phyloP scores from a whole-genome alignment of 2,113 vertebrate genomes.

The Dolichotis patagonum region DNA sequence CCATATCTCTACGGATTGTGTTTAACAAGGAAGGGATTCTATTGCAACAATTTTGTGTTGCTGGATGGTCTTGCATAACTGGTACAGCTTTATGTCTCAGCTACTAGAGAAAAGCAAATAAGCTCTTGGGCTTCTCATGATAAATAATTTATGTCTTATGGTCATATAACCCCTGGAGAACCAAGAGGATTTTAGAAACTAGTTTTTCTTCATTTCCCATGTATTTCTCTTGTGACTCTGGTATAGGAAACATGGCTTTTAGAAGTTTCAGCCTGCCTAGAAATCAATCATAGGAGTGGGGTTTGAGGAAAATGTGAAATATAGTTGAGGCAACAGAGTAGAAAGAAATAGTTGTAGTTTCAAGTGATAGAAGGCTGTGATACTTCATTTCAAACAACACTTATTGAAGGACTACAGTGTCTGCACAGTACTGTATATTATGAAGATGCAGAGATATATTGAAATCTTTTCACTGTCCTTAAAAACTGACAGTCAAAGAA shows the following conservation, averaged over 20 bases:
- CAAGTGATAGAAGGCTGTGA: neutral
- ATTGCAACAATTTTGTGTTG: neutral
- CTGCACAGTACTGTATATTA: neutral
- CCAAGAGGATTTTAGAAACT: neutral
- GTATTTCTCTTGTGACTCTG: neutral
- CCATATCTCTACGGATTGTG: neutral
- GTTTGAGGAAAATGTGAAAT: conserved; percentile 51
- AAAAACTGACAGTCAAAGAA: neutral
- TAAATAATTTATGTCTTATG: conserved; percentile 3
- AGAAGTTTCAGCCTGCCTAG: neutral
- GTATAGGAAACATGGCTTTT: neutral
- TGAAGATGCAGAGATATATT: neutral
- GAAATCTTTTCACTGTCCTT: neutral
- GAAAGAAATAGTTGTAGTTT: neutral
- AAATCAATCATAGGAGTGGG: neutral
- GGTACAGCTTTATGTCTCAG: neutral
- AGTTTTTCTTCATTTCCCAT: conserved; percentile 8
- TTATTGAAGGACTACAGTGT: neutral
- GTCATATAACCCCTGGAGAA: neutral
- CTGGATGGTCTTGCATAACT: neutral
- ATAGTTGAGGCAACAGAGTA: neutral
- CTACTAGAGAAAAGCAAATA: conserved; percentile 23
- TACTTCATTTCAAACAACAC: neutral
- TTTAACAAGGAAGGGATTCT: conserved; percentile 10
- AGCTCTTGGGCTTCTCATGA: neutral